These are phyloP conservation scores for Myrmecophaga tridactyla DNA, from an alignment of 2,113 vertebrate genomes.

Conservation along the genomic window DNA sequence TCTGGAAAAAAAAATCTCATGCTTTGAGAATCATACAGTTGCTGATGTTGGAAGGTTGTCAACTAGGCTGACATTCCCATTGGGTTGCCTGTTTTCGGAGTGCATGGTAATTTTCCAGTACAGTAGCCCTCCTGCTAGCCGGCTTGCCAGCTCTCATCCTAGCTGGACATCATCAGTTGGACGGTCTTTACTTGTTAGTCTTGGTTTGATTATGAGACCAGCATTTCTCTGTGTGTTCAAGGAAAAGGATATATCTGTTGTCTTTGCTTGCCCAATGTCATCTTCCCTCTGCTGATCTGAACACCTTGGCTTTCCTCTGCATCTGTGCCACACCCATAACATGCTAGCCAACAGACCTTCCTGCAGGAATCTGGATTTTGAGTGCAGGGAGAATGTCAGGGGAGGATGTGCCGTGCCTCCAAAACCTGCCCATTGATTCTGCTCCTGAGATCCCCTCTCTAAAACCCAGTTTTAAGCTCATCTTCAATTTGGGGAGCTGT, in stretches of 20 bases:
- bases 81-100: conserved; percentile 81
- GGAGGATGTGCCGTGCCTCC: neutral
- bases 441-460: neutral
- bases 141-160: conserved; percentile 74
- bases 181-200: conserved; percentile 8
- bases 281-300: neutral
- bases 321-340: neutral
- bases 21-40: conserved; percentile 82
- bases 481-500: neutral
- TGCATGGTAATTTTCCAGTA: conserved; percentile 84
- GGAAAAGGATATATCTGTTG: neutral
- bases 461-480: neutral
- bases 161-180: conserved; percentile 66
- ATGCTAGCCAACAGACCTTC: neutral
- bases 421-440: too few relatives aligned
- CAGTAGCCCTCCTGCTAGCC: conserved; percentile 81
- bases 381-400: neutral
- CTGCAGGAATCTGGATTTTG: neutral
- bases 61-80: conserved; percentile 85
- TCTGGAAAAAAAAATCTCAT: conserved; percentile 66
- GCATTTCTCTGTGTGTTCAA: neutral
- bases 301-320: neutral
- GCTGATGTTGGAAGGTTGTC: conserved; percentile 78
- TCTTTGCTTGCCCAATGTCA: accelerated
- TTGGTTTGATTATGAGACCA: neutral